phyloP scores from a whole-genome alignment of 2,888 invertebrate species.

The Alitta virens region DNA sequence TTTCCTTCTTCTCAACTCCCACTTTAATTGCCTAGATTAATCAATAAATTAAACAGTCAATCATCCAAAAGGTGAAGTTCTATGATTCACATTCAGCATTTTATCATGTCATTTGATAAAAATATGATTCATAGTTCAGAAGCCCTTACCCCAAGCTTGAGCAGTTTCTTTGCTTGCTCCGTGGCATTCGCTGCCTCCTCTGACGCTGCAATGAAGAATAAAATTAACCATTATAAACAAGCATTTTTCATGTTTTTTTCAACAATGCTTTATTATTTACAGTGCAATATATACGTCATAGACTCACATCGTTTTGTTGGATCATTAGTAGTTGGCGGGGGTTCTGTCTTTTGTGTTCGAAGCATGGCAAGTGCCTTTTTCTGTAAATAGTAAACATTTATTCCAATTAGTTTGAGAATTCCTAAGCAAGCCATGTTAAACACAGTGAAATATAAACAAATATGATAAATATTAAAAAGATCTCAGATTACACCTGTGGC shows the following conservation, averaged over 20 bases:
- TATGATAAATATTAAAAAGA: no score
- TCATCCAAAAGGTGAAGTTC: neutral
- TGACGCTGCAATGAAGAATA: no score
- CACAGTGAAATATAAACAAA: no score
- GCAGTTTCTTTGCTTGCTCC: slow-evolving; percentile 90
- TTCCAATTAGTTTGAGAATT: neutral
- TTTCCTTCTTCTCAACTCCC: slow-evolving; percentile 67
- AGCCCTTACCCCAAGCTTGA: slow-evolving; percentile 88
- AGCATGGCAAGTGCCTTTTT: neutral
- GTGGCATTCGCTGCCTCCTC: slow-evolving; percentile 73
- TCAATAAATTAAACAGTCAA: neutral
- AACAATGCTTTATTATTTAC: no score
- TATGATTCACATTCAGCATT: no score
- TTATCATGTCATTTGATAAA: no score
- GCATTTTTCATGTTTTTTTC: neutral
- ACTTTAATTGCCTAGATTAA: slow-evolving; percentile 50
- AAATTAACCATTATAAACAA: no score
- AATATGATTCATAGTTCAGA: no score
- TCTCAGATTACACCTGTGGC: no score
- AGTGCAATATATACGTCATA: no score
- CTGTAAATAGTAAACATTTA: neutral
- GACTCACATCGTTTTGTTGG: neutral
- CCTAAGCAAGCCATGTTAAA: no score
- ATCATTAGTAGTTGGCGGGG: neutral
- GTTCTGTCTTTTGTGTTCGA: neutral